Evolutionary conservation across 2,113 vertebrate genomes (phyloP).

Genomic region (Pitta sordida): DNA sequence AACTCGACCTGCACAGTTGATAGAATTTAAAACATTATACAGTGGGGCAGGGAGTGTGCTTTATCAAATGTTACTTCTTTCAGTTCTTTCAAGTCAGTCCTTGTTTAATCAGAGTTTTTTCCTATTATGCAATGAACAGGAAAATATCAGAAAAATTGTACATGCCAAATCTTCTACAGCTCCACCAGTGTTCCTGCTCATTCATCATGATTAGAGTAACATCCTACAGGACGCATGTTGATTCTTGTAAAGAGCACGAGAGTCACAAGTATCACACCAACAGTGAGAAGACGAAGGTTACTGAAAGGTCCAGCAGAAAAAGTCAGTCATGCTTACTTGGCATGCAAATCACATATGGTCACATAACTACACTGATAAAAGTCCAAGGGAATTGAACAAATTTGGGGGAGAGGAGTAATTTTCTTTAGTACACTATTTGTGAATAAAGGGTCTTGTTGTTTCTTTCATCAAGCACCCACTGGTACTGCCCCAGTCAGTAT

Average conservation of each 20-base stretch:
- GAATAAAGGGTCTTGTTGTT: not conserved
- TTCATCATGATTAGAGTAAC: not conserved
- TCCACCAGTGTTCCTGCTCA: not conserved
- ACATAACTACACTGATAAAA: not conserved
- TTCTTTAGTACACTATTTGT: not conserved
- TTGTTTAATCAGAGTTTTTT: not conserved
- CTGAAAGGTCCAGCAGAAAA: not conserved
- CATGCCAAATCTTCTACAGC: not conserved
- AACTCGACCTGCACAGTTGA: not conserved
- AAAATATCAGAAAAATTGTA: not conserved
- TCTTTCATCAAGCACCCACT: not conserved
- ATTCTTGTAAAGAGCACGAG: not conserved
- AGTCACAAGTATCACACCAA: not conserved
- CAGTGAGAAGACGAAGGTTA: not conserved
- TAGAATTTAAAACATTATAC: not conserved
- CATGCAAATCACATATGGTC: not conserved
- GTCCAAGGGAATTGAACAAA: not conserved
- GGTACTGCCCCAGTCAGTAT: not conserved
- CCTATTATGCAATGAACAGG: not conserved
- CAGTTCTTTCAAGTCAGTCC: not conserved
- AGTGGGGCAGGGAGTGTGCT: fast-evolving
- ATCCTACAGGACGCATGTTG: not conserved
- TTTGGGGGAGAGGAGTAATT: not conserved
- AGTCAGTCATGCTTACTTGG: not conserved
- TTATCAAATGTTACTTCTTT: not conserved